Evolutionary conservation across 2,797 vertebrate species (phyloP), one percentile per base, ranked within the genome.

Genomic region (Microcaecilia unicolor): DNA sequence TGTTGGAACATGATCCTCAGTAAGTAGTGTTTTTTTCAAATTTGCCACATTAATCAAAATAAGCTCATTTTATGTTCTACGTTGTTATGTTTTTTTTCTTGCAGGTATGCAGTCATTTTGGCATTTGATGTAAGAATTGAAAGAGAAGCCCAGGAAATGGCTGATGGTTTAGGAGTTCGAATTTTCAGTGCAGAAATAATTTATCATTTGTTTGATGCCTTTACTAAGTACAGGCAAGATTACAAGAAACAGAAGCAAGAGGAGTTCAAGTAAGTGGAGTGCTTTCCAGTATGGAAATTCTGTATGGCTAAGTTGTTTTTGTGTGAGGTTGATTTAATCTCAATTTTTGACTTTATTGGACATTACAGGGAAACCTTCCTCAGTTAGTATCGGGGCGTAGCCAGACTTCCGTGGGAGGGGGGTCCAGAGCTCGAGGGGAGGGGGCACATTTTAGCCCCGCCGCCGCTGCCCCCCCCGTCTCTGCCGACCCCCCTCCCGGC

Each of bases 171-270:
- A 55, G 93, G 95, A 2, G 95, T 99, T 6, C 76, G 92, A 3
- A 77, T 99, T 50, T 98, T 99, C 75, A 94, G 85, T 5, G 96
- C 96, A 8, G 95, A 99, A 63, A 99, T 98, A 51, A 99, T 99
- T 74, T 99, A 99, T 74, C 96, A 99, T 37, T 79, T 98, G 54
- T 98, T 98, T 20, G 96, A 98, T 42, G 85, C 95, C 37, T 99
- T 99, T 76, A 98, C 92, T 22, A 99, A 98, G 59, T 98, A 93
- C 4, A 78, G 95, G 30, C 93, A 97, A 64, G 96, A 98, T 69
- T 97, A 97, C 67, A 98, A 97, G 81, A 98, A 95, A 63, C 86
- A 91, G 77, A 99, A 98, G 28, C 96, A 99, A 62, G 96, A 98
- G 12, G 96, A 99, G 75, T 99, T 91, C 82, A 97, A 97, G 95